Evolutionary conservation across 1,140 invertebrate genomes (phyloP), one percentile per base, ranked within the genome.

Genomic region (Eumeta japonica): DNA sequence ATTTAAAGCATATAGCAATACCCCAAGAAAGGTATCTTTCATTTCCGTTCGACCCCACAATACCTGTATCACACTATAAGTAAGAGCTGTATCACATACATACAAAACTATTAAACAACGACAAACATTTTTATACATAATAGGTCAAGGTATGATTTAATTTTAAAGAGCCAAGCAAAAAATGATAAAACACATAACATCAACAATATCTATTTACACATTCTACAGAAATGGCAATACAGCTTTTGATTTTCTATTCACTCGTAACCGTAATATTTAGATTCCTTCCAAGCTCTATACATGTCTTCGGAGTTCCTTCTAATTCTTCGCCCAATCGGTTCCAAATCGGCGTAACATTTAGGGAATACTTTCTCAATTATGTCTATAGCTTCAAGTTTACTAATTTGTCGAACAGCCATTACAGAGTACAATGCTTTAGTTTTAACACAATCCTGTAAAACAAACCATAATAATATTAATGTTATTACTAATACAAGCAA

Each of bases 301-400:
- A 90, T 89, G 58, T 93, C 88, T 2, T 74, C 55, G 0, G 87
- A 90, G 57, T 88, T 89, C 32, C 88, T 77, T 43, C 89, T 80
- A 34, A 92, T 76, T 43, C 91, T 71, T 53, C 94, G 78, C 1
- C 94, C 94, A 37, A 97, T 81, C 3, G 94, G 94, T 64, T 98
- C 94, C 41, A 97, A 75, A 77, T 98, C 94, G 43, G 83, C 82
- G 59, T 97, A 97, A 70, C 95, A 98, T 62, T 85, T 89, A 2
- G 83, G 78, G 74, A 98, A 98, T 3, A 97, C 93, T 61, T 85
- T 81, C 48, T 95, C 86, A 10, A 98, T 86, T 3, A 88, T 83
- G 18, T 78, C 80, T 10, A 79, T 68, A 1, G 92, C 93, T 67
- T 92, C 83, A 37, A 80, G 68, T 42, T 81, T 64, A 0, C 77